A percentile compares a stretch with the other conserved stretches of the same genome.
Conservation (phyloP, 2,797 vertebrate species). For the Picus viridis region DNA sequence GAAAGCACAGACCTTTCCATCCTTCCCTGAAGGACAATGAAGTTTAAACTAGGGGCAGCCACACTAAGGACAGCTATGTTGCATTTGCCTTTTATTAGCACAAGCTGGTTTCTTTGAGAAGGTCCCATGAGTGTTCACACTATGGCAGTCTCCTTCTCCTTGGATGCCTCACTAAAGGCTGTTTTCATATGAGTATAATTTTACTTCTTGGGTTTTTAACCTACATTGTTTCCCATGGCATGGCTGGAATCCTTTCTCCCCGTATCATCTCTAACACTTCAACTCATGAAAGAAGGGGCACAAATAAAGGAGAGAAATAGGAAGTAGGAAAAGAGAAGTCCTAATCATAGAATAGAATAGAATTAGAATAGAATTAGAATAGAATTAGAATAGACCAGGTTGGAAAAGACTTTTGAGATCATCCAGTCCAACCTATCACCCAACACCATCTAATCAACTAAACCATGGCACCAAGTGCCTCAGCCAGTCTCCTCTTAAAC, state of each 20-base stretch:
- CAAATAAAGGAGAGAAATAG: background rate
- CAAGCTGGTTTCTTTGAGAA: background rate
- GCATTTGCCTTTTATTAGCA: background rate
- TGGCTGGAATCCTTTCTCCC: background rate
- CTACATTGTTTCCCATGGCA: background rate
- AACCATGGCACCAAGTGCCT: too few relatives aligned
- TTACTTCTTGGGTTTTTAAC: background rate
- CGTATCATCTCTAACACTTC: background rate
- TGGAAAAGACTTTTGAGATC: too few relatives aligned
- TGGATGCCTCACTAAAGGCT: background rate
- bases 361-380: too few relatives aligned
- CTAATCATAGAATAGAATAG: background rate
- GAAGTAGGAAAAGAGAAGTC: background rate
- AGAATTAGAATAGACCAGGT: too few relatives aligned
- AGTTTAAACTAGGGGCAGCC: constrained; percentile 18
- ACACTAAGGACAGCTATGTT: background rate
- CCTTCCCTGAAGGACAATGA: constrained; percentile 28
- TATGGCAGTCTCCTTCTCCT: background rate
- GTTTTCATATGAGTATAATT: background rate
- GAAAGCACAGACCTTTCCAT: constrained; percentile 34
- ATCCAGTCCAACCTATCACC: too few relatives aligned
- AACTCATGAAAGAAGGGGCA: background rate
- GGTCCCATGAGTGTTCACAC: background rate
- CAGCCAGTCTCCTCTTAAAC: too few relatives aligned
- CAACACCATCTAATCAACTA: too few relatives aligned